Conservation (phyloP, 2,113 vertebrate species). For the Gopherus flavomarginatus region DNA sequence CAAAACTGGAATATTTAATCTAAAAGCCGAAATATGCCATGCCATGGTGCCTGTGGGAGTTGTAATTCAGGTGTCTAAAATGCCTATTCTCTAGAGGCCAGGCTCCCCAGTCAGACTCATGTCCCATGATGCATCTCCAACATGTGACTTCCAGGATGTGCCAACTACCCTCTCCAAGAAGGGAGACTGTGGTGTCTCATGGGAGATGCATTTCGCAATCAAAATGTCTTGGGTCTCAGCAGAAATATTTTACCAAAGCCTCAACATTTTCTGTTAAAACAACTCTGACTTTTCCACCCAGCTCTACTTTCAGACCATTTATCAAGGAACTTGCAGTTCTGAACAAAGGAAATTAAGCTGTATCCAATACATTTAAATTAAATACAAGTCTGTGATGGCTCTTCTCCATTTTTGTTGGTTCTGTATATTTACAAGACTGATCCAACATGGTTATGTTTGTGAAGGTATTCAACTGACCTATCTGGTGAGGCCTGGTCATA, state of each 20-base stretch:
- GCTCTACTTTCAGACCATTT: not conserved
- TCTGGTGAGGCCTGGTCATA: not conserved
- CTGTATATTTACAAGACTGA: not conserved
- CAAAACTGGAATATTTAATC: not conserved
- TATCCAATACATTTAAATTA: not conserved
- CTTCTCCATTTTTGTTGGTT: not conserved
- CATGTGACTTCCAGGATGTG: not conserved
- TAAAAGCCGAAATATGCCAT: not conserved
- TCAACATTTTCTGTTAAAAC: not conserved
- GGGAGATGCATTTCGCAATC: not conserved
- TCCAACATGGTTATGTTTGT: not conserved
- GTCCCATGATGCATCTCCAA: not conserved
- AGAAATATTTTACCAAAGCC: not conserved
- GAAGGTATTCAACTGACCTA: not conserved
- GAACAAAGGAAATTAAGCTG: not conserved
- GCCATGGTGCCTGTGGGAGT: not conserved
- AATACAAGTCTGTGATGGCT: not conserved
- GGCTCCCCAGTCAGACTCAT: not conserved
- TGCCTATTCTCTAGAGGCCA: not conserved
- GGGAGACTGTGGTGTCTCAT: not conserved
- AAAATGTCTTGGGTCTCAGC: not conserved
- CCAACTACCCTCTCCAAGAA: not conserved
- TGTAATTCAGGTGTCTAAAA: not conserved
- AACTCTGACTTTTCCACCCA: not conserved
- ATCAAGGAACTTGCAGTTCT: not conserved